Evolutionary conservation across 35 echinoderm and acorn worm genomes (phyloP).

Genomic region (Lytechinus variegatus): DNA sequence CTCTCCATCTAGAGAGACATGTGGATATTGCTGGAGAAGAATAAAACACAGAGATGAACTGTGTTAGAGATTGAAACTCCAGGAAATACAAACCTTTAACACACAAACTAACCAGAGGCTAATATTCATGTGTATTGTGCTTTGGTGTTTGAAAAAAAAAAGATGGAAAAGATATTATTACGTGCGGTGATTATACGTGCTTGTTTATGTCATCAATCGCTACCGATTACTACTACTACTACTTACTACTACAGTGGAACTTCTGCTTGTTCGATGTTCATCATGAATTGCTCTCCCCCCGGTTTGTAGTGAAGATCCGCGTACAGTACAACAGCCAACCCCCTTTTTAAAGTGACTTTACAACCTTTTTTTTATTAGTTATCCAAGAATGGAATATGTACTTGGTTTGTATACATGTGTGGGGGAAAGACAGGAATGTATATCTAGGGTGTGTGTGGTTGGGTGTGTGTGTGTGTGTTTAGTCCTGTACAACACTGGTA

Average conservation of each 20-base stretch:
- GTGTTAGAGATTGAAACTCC: not conserved
- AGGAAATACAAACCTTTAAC: conserved; percentile 31
- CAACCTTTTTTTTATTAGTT: not conserved
- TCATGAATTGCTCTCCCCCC: not conserved
- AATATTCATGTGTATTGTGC: conserved; percentile 34
- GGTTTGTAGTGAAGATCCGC: not conserved
- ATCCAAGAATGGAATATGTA: not conserved
- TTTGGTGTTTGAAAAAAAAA: conserved; percentile 45
- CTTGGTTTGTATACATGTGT: not conserved
- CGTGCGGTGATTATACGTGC: conserved; percentile 43
- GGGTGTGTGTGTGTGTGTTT: not conserved
- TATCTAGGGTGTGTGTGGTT: not conserved
- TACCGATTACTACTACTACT: conserved; percentile 21
- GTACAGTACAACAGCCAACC: not conserved
- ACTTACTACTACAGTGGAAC: conserved; percentile 35
- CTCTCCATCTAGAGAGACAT: not conserved
- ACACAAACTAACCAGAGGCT: conserved; percentile 34
- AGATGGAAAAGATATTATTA: conserved; percentile 49
- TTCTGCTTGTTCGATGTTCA: conserved; percentile 22
- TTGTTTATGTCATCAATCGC: conserved; percentile 40
- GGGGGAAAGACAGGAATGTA: not conserved
- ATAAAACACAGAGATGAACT: not conserved
- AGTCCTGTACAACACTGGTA: not conserved
- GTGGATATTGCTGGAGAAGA: not conserved
- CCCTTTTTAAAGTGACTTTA: not conserved